These are phyloP conservation scores for Podargus strigoides DNA, from an alignment of 2,797 vertebrate genomes.

Conservation along the genomic window DNA sequence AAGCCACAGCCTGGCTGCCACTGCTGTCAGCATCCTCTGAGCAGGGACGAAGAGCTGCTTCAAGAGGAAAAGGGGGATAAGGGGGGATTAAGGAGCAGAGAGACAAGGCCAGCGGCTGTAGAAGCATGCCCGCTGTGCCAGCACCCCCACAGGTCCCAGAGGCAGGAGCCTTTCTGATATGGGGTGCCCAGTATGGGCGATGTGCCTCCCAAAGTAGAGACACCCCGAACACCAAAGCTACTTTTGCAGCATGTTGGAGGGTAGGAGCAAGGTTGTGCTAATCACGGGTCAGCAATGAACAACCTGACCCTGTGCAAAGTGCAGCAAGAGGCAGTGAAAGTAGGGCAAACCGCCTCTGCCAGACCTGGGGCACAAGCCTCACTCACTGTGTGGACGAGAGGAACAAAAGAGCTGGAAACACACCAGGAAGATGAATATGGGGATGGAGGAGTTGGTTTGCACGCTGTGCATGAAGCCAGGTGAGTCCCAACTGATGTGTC, in stretches of 20 bases:
- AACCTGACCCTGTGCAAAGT: neutral
- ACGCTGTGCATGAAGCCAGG: neutral
- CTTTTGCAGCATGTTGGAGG: neutral
- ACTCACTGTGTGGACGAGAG: neutral
- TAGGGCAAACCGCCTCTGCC: neutral
- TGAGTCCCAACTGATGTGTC: neutral
- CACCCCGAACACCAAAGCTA: neutral
- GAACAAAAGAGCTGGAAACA: neutral
- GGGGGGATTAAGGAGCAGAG: neutral
- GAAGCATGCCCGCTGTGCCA: neutral
- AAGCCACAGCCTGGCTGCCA: neutral
- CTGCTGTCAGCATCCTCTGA: neutral
- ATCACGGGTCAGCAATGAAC: fast-evolving
- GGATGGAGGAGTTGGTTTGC: neutral
- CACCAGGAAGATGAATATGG: neutral
- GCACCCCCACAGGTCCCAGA: neutral
- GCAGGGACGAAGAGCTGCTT: neutral
- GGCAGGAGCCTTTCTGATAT: neutral
- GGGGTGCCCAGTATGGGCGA: neutral
- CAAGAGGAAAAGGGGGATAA: neutral
- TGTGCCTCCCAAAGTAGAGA: neutral
- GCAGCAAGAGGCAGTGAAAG: neutral
- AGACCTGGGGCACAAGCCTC: neutral
- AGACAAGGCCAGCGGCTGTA: fast-evolving
- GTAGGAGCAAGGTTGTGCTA: neutral